Percentiles rank a stretch among this genome's conserved stretches.
Evolutionary conservation across 2,888 invertebrate genomes (phyloP).

Genomic region (Liopterus haemorrhoidalis): DNA sequence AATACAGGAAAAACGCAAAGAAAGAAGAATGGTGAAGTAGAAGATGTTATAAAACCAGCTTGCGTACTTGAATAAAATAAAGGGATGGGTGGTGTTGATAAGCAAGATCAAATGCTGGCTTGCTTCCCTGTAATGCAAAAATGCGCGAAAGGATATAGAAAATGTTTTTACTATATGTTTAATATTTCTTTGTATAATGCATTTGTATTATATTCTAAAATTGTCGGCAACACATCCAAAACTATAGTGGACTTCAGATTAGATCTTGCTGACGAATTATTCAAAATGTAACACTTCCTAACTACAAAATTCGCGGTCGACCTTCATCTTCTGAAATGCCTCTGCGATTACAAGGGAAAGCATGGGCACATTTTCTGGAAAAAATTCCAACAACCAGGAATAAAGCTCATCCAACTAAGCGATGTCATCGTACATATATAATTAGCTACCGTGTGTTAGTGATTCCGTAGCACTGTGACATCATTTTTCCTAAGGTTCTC

Average conservation of each 20-base stretch:
- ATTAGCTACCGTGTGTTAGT: no score
- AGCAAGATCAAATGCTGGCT: conserved; percentile 25
- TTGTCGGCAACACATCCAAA: conserved; percentile 19
- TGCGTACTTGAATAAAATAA: conserved; percentile 30
- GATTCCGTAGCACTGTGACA: no score
- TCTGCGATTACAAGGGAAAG: conserved; percentile 25
- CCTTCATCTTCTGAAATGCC: conserved; percentile 25
- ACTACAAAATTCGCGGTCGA: conserved; percentile 26
- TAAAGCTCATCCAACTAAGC: conserved; percentile 15
- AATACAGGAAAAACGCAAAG: conserved; percentile 20
- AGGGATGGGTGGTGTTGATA: conserved; percentile 30
- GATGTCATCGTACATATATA: conserved; percentile 24
- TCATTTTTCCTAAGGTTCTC: no score
- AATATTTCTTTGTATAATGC: conserved; percentile 28
- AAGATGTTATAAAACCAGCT: conserved; percentile 26
- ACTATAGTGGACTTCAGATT: conserved; percentile 22
- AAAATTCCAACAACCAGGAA: conserved; percentile 26
- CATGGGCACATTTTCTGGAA: conserved; percentile 28
- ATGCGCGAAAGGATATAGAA: conserved; percentile 28
- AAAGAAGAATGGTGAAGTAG: no score
- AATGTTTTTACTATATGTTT: conserved; percentile 28
- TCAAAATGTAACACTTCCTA: conserved; percentile 25
- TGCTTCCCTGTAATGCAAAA: conserved; percentile 30
- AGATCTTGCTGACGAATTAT: conserved; percentile 25
- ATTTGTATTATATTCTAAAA: conserved; percentile 21